These are phyloP conservation scores for Fistularia commersonii DNA, from an alignment of 2,797 vertebrate species.

Conservation along the genomic window DNA sequence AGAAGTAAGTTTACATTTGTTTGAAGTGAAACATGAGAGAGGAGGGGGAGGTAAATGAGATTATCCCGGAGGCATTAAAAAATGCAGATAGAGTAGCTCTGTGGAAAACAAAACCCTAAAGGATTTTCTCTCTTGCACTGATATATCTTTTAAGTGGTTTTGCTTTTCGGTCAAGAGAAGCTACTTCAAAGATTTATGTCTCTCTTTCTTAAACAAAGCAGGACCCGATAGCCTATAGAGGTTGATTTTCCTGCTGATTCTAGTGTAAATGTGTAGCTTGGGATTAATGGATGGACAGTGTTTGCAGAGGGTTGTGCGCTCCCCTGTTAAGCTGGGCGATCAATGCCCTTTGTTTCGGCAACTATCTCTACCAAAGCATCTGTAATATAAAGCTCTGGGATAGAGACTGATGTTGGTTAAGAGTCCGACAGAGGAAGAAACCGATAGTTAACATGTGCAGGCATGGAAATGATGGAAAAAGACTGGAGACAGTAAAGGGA, in stretches of 20 bases:
- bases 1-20: conserved; percentile 11
- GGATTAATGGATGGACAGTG: conserved; percentile 29
- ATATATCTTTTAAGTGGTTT: conserved; percentile 23
- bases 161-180: conserved; percentile 4
- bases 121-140: conserved; percentile 22
- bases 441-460: conserved; percentile 7
- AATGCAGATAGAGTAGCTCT: conserved; percentile 24
- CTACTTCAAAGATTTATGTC: conserved; percentile 4
- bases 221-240: conserved; percentile 17
- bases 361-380: conserved; percentile 19
- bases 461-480: conserved; percentile 17
- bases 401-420: conserved; percentile 27
- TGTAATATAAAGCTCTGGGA: conserved; percentile 32
- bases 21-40: conserved; percentile 18
- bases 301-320: conserved; percentile 25
- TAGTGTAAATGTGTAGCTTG: conserved; percentile 23
- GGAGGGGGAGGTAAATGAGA: conserved; percentile 5
- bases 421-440: conserved; percentile 19
- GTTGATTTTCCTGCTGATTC: conserved; percentile 21
- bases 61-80: conserved; percentile 21
- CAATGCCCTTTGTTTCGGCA: conserved; percentile 28
- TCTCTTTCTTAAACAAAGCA: conserved; percentile 16
- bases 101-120: conserved; percentile 28
- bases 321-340: conserved; percentile 28
- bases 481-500: conserved; percentile 4